A percentile compares a stretch with the other conserved stretches of the same genome.
phyloP scores from a whole-genome alignment of 2,113 vertebrate species.

The Polypterus bichir region DNA sequence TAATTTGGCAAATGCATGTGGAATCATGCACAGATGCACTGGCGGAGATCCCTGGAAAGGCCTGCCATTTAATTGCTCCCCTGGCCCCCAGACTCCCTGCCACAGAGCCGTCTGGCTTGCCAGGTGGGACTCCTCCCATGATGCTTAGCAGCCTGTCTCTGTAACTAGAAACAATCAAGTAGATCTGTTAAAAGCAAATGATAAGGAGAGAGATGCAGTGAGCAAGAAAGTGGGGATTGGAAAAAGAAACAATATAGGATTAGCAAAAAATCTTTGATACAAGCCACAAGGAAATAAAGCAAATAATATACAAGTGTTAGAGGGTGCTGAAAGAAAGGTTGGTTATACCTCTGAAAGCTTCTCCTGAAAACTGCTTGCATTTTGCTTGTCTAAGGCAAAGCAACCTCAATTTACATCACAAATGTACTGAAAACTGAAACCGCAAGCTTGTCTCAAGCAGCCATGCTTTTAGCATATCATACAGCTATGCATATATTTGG shows the following conservation, averaged over 20 bases:
- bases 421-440: too few relatives aligned
- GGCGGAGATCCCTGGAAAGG: slow-evolving; percentile 55
- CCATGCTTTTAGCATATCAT: too few relatives aligned
- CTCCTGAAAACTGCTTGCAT: too few relatives aligned
- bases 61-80: slow-evolving; percentile 69
- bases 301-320: too few relatives aligned
- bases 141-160: slow-evolving; percentile 38
- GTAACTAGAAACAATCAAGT: neutral
- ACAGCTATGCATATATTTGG: too few relatives aligned
- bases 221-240: neutral
- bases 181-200: neutral
- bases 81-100: slow-evolving; percentile 50
- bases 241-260: neutral
- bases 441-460: too few relatives aligned
- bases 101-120: slow-evolving; percentile 18
- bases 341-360: too few relatives aligned
- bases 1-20: slow-evolving; percentile 62
- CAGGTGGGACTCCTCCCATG: slow-evolving; percentile 20
- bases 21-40: slow-evolving; percentile 54
- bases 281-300: too few relatives aligned
- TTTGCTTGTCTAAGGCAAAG: too few relatives aligned
- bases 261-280: too few relatives aligned
- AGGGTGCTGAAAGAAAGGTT: too few relatives aligned
- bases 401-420: too few relatives aligned
- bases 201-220: neutral